Percentiles rank a stretch among this genome's conserved stretches.
Conservation (phyloP, 2,113 vertebrate genomes). For the Prunella fulvescens region DNA sequence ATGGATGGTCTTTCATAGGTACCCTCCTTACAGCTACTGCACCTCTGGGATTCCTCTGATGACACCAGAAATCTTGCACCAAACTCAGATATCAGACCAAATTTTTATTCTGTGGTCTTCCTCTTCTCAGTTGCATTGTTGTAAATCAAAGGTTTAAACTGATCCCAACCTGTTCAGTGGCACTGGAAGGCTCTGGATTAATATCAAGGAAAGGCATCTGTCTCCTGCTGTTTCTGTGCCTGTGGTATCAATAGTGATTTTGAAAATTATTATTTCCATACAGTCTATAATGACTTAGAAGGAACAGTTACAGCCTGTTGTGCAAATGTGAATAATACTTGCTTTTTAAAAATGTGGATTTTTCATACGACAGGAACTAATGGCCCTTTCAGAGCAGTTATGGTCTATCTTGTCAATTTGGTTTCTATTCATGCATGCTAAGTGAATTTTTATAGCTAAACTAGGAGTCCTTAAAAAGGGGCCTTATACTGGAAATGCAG, state of each 20-base stretch:
- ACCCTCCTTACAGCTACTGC: background rate
- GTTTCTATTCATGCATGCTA: constrained; percentile 38
- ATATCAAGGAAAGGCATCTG: background rate
- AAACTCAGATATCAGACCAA: background rate
- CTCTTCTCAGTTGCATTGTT: background rate
- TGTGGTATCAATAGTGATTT: constrained; percentile 13
- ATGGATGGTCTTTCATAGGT: background rate
- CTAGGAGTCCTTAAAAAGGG: constrained; percentile 53
- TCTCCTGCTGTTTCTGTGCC: background rate
- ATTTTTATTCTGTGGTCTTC: background rate
- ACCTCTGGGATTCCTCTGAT: background rate
- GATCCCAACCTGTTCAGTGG: background rate
- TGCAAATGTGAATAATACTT: constrained; percentile 31
- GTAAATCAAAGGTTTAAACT: background rate
- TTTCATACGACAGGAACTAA: constrained; percentile 35
- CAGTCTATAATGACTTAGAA: constrained; percentile 6
- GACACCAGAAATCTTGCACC: background rate
- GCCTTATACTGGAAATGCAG: constrained; percentile 50
- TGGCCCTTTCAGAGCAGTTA: constrained; percentile 50
- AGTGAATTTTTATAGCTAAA: constrained; percentile 59
- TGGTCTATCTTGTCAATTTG: constrained; percentile 49
- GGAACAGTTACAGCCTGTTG: constrained; percentile 15
- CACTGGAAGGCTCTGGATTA: background rate
- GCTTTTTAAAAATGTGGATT: background rate
- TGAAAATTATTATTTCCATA: constrained; percentile 2